These are phyloP conservation scores for Mylabris phalerata DNA, from an alignment of 1,140 invertebrate genomes.

Conservation along the genomic window DNA sequence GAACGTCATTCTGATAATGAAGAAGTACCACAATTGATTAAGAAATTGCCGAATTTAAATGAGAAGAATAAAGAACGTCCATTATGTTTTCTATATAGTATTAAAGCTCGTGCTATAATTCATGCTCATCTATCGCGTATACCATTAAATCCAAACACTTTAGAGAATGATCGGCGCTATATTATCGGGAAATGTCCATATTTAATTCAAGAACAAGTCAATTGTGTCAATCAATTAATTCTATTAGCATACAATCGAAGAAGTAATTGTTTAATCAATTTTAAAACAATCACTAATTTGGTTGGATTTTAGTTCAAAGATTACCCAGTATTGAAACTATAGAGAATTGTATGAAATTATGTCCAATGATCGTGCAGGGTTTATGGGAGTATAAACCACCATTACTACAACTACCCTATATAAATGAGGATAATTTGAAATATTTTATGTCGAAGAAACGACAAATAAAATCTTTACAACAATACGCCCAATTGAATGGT, in stretches of 20 bases:
- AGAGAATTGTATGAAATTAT: slow-evolving; percentile 96
- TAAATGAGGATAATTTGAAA: slow-evolving; percentile 89
- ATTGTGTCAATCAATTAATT: slow-evolving; percentile 89
- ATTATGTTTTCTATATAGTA: slow-evolving; percentile 88
- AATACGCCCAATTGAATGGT: slow-evolving; percentile 82
- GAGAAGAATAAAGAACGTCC: slow-evolving; percentile 96
- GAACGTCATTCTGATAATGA: slow-evolving; percentile 91
- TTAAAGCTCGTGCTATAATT: slow-evolving; percentile 90
- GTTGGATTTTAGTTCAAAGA: slow-evolving; percentile 55
- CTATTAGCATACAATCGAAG: slow-evolving; percentile 83
- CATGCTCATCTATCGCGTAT: slow-evolving; percentile 90
- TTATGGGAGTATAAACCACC: slow-evolving; percentile 92
- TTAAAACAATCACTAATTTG: background rate
- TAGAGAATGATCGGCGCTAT: slow-evolving; percentile 81
- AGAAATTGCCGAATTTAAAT: slow-evolving; percentile 79
- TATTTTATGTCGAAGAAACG: slow-evolving; percentile 83
- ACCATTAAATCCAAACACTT: slow-evolving; percentile 66
- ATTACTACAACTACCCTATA: slow-evolving; percentile 90
- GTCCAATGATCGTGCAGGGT: slow-evolving; percentile 94
- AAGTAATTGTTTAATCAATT: slow-evolving; percentile 51
- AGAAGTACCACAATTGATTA: slow-evolving; percentile 88
- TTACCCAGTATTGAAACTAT: slow-evolving; percentile 90
- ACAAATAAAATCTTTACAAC: slow-evolving; percentile 75
- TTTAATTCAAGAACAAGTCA: slow-evolving; percentile 97
- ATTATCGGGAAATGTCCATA: slow-evolving; percentile 90